These are phyloP conservation scores for Danio rerio DNA, from an alignment of 2,113 vertebrate species.

Conservation along the genomic window DNA sequence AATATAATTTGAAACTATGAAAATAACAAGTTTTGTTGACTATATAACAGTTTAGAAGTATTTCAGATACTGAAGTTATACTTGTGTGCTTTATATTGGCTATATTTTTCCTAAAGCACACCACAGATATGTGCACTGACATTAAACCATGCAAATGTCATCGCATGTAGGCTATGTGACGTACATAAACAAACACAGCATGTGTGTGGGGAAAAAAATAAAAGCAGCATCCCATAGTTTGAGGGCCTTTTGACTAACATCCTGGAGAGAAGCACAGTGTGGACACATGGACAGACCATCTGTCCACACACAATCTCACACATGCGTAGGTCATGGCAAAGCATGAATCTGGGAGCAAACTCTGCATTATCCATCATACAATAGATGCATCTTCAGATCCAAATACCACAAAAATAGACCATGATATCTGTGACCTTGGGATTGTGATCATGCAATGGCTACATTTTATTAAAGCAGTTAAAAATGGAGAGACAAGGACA, in stretches of 20 bases:
- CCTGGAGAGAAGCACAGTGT: slow-evolving; percentile 38
- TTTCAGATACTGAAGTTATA: too few species aligned
- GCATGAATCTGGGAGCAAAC: neutral
- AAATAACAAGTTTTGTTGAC: too few species aligned
- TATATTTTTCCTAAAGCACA: too few species aligned
- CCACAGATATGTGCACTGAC: neutral
- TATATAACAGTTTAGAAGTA: too few species aligned
- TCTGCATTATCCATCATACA: neutral
- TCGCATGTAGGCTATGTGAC: neutral
- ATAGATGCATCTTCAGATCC: neutral
- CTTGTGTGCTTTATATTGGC: too few species aligned
- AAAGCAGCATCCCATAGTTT: neutral
- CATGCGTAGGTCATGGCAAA: neutral
- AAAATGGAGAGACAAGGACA: neutral
- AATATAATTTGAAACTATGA: too few species aligned
- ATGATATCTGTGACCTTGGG: slow-evolving; percentile 4
- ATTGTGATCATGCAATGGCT: slow-evolving; percentile 8
- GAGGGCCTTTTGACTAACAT: slow-evolving; percentile 23
- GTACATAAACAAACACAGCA: neutral
- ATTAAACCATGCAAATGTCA: neutral
- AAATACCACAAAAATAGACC: neutral
- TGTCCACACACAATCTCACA: slow-evolving; percentile 52
- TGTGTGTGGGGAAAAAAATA: neutral
- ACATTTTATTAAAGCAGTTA: slow-evolving; percentile 26
- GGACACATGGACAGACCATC: slow-evolving; percentile 58